Percentiles rank a stretch among this genome's conserved stretches.
These are phyloP conservation scores for Acrocephalus arundinaceus DNA, from an alignment of 2,113 vertebrate genomes.

Conservation along the genomic window DNA sequence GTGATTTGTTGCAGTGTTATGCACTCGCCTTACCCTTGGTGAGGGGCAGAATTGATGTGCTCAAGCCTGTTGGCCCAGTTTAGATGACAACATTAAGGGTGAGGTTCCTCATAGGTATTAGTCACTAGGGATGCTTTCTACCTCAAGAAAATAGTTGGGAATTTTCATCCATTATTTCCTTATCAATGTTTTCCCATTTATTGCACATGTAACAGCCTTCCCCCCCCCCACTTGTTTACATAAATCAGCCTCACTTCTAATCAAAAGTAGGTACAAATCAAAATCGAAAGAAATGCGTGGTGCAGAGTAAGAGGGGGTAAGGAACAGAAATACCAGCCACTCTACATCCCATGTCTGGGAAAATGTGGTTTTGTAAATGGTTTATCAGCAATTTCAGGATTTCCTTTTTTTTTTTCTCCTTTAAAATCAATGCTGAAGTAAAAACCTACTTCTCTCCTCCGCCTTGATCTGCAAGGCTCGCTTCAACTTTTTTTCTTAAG, in stretches of 20 bases:
- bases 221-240: rapidly evolving
- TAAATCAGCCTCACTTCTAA: background rate
- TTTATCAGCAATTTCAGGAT: background rate
- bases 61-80: background rate
- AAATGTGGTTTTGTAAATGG: background rate
- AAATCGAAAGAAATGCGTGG: background rate
- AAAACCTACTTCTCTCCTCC: background rate
- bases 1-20: background rate
- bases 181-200: background rate
- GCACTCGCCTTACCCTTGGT: background rate
- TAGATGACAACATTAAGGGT: background rate
- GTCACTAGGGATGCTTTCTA: background rate
- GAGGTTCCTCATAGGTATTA: background rate
- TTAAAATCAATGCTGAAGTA: background rate
- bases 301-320: background rate
- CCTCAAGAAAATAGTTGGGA: background rate
- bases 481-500: background rate
- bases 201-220: background rate
- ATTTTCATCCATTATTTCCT: background rate
- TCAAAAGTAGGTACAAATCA: background rate
- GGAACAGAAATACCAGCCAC: background rate
- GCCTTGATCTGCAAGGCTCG: background rate
- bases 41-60: background rate
- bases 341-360: background rate
- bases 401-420: background rate